Conservation (phyloP, 2,113 vertebrate genomes). For the Morone chrysops region DNA sequence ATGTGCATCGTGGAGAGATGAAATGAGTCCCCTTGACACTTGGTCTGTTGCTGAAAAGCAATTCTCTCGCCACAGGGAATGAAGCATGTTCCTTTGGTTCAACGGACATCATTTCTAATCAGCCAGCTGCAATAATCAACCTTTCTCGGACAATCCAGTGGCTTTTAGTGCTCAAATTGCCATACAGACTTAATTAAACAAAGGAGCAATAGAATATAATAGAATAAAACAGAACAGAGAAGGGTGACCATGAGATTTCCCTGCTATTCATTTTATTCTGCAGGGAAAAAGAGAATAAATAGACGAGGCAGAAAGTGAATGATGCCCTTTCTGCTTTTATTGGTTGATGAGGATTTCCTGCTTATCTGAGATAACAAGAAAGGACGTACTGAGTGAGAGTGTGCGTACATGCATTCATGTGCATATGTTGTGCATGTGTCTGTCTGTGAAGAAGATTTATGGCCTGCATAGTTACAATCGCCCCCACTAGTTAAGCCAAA, state of each 20-base stretch:
- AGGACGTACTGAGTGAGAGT: conserved; percentile 34
- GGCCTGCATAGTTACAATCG: conserved; percentile 48
- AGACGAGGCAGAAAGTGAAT: conserved; percentile 31
- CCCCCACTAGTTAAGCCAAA: conserved; percentile 64
- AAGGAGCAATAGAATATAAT: conserved; percentile 27
- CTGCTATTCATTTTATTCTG: conserved; percentile 18
- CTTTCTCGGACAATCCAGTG: conserved; percentile 55
- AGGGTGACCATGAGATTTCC: conserved; percentile 23
- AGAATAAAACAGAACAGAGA: neutral
- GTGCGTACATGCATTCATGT: neutral
- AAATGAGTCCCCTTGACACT: conserved; percentile 57
- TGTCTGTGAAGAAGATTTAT: conserved; percentile 65
- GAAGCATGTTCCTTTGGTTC: conserved; percentile 59
- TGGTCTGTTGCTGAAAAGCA: conserved; percentile 58
- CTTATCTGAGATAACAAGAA: conserved; percentile 69
- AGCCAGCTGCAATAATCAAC: conserved; percentile 66
- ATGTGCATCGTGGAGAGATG: conserved; percentile 55
- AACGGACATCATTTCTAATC: conserved; percentile 68
- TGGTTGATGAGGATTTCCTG: conserved; percentile 67
- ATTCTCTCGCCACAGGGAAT: conserved; percentile 44
- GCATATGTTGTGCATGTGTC: neutral
- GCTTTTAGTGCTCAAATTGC: conserved; percentile 58
- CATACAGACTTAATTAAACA: conserved; percentile 62
- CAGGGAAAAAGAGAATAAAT: neutral
- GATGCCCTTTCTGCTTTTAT: conserved; percentile 53